phyloP scores from a whole-genome alignment of 2,113 vertebrate species.

The Otocyon megalotis region DNA sequence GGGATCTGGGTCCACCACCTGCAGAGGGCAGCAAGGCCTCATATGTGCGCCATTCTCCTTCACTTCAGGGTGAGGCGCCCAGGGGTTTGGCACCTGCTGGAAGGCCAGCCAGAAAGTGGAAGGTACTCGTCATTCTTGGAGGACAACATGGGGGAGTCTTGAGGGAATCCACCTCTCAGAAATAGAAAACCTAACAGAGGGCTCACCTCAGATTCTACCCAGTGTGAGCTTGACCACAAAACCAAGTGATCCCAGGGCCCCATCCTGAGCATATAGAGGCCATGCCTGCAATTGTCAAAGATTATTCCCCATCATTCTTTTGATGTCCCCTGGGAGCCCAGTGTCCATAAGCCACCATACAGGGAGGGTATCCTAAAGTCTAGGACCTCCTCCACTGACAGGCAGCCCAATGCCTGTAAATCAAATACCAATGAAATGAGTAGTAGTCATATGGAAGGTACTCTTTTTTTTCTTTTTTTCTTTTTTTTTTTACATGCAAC shows the following conservation, averaged over 20 bases:
- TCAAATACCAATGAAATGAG: not conserved
- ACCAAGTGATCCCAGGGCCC: not conserved
- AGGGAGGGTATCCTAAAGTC: not conserved
- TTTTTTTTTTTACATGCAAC: not conserved
- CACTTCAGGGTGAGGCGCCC: too few relatives aligned
- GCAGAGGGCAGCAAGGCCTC: not conserved
- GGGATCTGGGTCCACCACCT: not conserved
- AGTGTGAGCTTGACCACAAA: not conserved
- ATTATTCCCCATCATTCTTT: not conserved
- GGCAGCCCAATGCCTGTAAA: not conserved
- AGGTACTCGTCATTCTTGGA: not conserved
- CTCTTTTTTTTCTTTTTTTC: not conserved
- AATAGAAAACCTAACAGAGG: not conserved
- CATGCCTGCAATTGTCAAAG: not conserved
- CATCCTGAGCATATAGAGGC: not conserved
- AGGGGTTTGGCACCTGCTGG: not conserved
- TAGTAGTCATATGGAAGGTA: not conserved
- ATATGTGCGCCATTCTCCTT: rapidly evolving
- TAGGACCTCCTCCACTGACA: not conserved
- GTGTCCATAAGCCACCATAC: not conserved
- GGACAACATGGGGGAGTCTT: rapidly evolving
- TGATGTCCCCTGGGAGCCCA: not conserved
- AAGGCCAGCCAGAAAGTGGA: not conserved
- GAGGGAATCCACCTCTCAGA: not conserved
- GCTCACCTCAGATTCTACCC: not conserved